Base-by-base conservation (phyloP, 2,888 invertebrate genomes). In the Conops quadrifasciatus region DNA sequence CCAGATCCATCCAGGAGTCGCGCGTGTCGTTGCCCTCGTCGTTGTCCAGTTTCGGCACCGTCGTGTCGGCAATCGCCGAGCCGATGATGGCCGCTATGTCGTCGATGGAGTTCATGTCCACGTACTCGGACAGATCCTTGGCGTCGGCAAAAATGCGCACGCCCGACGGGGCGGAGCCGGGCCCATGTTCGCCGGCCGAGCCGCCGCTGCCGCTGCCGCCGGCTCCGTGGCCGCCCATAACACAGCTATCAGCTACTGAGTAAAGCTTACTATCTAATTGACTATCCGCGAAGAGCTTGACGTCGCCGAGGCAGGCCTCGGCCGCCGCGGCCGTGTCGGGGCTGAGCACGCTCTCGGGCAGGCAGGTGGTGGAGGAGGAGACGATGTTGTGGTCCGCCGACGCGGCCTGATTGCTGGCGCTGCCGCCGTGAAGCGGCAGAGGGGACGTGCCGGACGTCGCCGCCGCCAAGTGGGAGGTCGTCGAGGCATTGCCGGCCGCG, bases 1-100 rank as follows among this genome's bases (percentile, higher is more conserved):
- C 95, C 67, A 95, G 88, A 82, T 95, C 94, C 89, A 94, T 93
- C 95, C 95, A 95, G 77, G 92, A 92, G 78, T 94, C 94, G 73
- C 93, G 88, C 0, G 93, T 93, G 66, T 91, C 91, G 81, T 89
- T 87, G 0, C 91, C 91, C 67, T 92, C 93, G 75, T 93, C 93
- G 75, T 90, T 90, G n/a, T 89, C 89, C 73, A 89, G 88, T 71
- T 89, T 88, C n/a, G 93, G 92, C 49, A 94, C 94, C 0, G 95
- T 95, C 13, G 94, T 94, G 80, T 94, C 95, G 1, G 94, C 95
- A 78, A 95, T 94, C 71, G 95, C 94, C 2, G 94, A 94, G 1
- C 95, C 94, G 74, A 95, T 94, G 71, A 94, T 93, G 21, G 93
- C 94, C 0, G 94, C 94, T 73, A 95, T 92, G 79, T 94, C 94